Evolutionary conservation across 2,113 vertebrate species (phyloP).

Genomic region (Cinclus mexicanus): DNA sequence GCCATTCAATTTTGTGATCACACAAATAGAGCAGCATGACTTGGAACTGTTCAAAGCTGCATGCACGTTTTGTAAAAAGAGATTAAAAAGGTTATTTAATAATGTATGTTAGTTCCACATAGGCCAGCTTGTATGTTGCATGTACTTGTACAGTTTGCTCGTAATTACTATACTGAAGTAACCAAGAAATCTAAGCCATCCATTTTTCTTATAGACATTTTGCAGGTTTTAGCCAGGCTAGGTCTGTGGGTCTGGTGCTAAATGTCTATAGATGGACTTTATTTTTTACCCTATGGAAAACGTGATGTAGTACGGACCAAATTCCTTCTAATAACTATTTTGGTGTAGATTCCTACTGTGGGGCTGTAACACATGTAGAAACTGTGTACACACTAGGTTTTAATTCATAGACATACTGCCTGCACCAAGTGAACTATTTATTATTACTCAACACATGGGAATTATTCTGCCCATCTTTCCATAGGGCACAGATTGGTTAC

Average conservation of each 20-base stretch:
- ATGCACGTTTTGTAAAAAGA: conserved; percentile 92
- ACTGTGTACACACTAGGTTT: conserved; percentile 88
- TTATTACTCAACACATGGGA: conserved; percentile 83
- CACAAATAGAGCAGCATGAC: conserved; percentile 91
- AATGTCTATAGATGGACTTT: conserved; percentile 91
- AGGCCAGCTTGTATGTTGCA: conserved; percentile 99
- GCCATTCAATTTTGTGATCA: conserved; percentile 82
- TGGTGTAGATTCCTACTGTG: conserved; percentile 89
- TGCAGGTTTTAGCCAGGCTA: conserved; percentile 82
- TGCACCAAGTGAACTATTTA: conserved; percentile 86
- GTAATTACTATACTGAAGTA: conserved; percentile 94
- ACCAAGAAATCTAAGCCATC: conserved; percentile 98
- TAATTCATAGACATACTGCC: conserved; percentile 86
- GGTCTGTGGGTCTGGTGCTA: conserved; percentile 84
- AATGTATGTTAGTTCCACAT: conserved; percentile 96
- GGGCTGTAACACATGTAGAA: conserved; percentile 86
- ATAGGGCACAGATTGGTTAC: conserved; percentile 73
- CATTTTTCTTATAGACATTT: conserved; percentile 89
- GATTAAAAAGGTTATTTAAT: conserved; percentile 85
- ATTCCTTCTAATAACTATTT: conserved; percentile 87
- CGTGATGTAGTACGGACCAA: conserved; percentile 91
- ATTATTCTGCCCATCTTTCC: conserved; percentile 78
- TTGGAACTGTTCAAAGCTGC: conserved; percentile 92
- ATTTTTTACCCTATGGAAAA: conserved; percentile 87
- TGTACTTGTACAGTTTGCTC: conserved; percentile 99